Evolutionary conservation across 1,140 invertebrate species (phyloP), one percentile per base, ranked within the genome.

Genomic region (Hestina assimilis): DNA sequence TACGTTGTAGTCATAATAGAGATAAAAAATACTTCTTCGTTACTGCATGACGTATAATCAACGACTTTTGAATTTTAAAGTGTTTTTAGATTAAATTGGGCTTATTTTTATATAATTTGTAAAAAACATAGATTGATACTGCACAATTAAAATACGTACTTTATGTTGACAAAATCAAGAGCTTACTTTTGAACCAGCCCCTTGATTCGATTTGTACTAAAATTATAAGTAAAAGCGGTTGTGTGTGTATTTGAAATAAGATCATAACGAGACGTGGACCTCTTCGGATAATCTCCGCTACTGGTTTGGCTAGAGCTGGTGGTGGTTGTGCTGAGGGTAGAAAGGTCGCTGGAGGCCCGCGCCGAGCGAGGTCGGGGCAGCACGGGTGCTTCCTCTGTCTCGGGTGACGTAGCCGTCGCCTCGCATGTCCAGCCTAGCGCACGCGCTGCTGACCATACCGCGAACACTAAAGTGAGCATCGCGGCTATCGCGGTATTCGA

Each of bases 291-390:
- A 55, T 87, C 82, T 40, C 79, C 71, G 54, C 66, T 77, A 67
- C 77, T 84, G 48, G 82, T 86, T 66, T 84, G 83, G 64, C 83
- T 87, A 73, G 82, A 84, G 70, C 79, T 85, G 61, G 83, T 79
- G 67, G 82, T 86, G 75, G 83, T 84, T 41, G 81, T 78, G 74
- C 85, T 88, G 62, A 88, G 79, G 9, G 82, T 87, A 56, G 83
- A 87, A 0, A 88, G 80, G 63, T 88, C 85, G 63, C 83, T 83
- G 88, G 91, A 91, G 89, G 91, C 82, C 89, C 91, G 86, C 74
- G 90, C 87, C 67, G 90, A 87, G 85, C 90, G 77, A 87, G 91
- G 72, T 62, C 84, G 66, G 74, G 89, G 79, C 75, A 89, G 69
- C 79, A 89, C 57, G 51, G 89, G 83, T 69, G 83, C 66, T 42